Base-by-base conservation (phyloP, 2,888 invertebrate genomes). In the Biston betularia region DNA sequence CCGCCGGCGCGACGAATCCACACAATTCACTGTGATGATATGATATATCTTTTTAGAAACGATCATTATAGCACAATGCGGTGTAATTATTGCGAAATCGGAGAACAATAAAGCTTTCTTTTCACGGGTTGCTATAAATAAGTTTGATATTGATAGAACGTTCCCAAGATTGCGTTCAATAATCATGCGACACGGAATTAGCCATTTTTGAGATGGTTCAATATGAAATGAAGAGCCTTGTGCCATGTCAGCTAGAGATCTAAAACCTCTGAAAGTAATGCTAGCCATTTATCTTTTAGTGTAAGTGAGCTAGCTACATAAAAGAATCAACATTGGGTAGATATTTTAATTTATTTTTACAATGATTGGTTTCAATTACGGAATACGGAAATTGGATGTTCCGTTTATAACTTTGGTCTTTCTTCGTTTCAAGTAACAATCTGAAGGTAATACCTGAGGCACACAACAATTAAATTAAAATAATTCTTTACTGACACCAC, bases 61-160 rank as follows among this genome's bases (percentile, higher is more conserved):
- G 63, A 72, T 74, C 65, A 61, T 76, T 73, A 74, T 71, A 45
- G 55, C 53, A 75, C 75, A 76, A 74, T 70, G 63, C 57, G 50
- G 59, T 60, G 62, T 70, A 74, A 70, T 71, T 71, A 69, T 69
- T 58, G 71, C 69, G 53, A 67, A 55, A 68, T 67, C 56, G 54
- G 33, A 72, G 60, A 60, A 58, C 57, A 54, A 64, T 52, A 60
- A 62, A 65, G 62, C 62, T 70, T 67, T 74, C 70, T 64, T 65
- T 70, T 69, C 63, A 48, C 44, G 59, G 56, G 44, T 7, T 57
- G 44, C 34, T 34, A 48, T 45, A 11, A 58, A 12, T 58, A 24
- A 48, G 48, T 48, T 63, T 52, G 38, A 48, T 49, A 52, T 52
- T 57, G 33, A 45, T 34, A 54, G 57, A 53, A 24, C n/a, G 33